Base-by-base conservation (phyloP, 2,113 vertebrate species). In the Macheiramphus alcinus region DNA sequence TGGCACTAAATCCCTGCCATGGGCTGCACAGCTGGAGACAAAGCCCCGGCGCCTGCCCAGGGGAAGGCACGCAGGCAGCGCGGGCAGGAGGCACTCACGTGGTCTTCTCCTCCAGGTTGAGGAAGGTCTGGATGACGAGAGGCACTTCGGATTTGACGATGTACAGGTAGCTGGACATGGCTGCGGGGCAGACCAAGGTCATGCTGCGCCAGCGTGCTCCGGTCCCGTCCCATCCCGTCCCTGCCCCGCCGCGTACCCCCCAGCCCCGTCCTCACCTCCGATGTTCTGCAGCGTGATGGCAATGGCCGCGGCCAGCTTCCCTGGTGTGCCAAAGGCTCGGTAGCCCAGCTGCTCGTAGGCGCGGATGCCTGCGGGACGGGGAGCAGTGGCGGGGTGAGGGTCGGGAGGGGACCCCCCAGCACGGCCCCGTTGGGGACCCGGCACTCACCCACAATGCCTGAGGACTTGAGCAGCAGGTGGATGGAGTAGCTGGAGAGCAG, bases 161-260 rank as follows among this genome's bases (percentile, higher is more conserved):
- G 97, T 99, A 99, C 95, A 99, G 98, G 98, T 99, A 99, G 97
- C 99, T 99, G 98, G 99, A 99, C 99, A 99, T 99, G 63, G 99
- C 99, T 99, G 97, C 1, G n/a, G 94, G 80, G 47, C 76, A 56
- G 92, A 95, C 38, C 26, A 0, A 82, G 32, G 48, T 27, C 3
- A 1, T 14, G 59, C 55, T 91, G 68, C 2, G 1, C 19, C 10
- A 2, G 11, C 1, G 11, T 53, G 55, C 66, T 79, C 74, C 8
- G 8, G 27, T 31, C 16, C 43, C 2, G 1, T 25, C 4, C 43
- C 2, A 1, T 25, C 4, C 50, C 38, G 3, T 22, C 16, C 40
- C 55, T 45, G 38, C 25, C 32, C 70, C 0, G 0, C 1, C 0
- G 0, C 2, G 27, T 23, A 9, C 5, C 25, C 65, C 48, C 27